Percentiles rank a stretch among this genome's conserved stretches.
Evolutionary conservation across 2,113 vertebrate genomes (phyloP).

Genomic region (Formicarius rufipectus): DNA sequence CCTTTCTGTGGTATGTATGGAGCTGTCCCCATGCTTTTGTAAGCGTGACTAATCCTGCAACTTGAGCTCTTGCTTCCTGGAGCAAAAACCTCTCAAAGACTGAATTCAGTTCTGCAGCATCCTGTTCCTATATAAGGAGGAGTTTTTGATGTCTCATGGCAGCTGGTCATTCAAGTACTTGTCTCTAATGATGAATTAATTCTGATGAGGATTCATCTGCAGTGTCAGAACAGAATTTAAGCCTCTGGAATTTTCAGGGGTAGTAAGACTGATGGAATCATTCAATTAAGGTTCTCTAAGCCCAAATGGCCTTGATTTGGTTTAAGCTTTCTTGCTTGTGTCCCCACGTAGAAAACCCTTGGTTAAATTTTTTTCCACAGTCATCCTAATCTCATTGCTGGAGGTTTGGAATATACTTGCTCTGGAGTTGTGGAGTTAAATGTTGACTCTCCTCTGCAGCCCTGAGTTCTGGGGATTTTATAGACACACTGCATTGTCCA

Average conservation of each 20-base stretch:
- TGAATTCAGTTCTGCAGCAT: background rate
- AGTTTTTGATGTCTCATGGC: background rate
- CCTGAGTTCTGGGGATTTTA: background rate
- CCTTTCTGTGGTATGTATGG: background rate
- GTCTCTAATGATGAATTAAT: background rate
- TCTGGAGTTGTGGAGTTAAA: background rate
- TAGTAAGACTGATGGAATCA: background rate
- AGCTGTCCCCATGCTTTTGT: background rate
- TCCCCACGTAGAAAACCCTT: background rate
- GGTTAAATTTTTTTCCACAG: accelerated
- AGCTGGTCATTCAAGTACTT: background rate
- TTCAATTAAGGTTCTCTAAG: background rate
- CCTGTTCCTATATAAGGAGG: background rate
- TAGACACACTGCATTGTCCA: background rate
- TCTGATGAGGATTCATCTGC: background rate
- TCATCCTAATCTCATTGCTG: background rate
- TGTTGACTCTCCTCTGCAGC: background rate
- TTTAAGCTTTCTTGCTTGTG: background rate
- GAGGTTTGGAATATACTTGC: background rate
- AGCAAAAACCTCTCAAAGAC: background rate
- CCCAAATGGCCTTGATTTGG: background rate
- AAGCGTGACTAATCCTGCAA: background rate
- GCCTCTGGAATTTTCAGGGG: background rate
- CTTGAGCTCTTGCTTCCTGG: background rate
- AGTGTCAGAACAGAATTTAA: background rate